Percentiles rank a stretch among this genome's conserved stretches.
Conservation (phyloP, 2,113 vertebrate genomes). For the Stegastes partitus region DNA sequence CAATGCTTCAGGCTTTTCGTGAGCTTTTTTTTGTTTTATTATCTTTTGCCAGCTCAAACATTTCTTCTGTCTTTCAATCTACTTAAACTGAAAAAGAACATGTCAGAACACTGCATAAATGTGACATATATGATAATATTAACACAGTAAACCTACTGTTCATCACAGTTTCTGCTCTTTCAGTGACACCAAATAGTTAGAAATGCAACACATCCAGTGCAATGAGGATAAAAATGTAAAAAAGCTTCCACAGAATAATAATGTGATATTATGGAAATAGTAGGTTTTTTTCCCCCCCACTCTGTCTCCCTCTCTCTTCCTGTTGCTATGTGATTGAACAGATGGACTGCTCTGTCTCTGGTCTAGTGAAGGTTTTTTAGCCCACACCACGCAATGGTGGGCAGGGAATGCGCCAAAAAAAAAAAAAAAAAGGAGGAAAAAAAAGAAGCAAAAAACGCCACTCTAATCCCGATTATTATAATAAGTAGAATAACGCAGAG, state of each 20-base stretch:
- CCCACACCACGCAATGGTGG: constrained; percentile 77
- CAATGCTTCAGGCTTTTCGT: background rate
- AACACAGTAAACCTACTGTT: background rate
- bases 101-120: constrained; percentile 3
- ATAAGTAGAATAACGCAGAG: constrained; percentile 25
- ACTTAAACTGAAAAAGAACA: background rate
- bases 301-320: constrained; percentile 60
- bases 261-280: constrained; percentile 26
- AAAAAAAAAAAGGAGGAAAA: background rate
- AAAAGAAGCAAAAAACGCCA: constrained; percentile 16
- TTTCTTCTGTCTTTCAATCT: background rate
- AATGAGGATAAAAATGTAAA: background rate
- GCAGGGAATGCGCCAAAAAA: constrained; percentile 80
- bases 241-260: background rate
- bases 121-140: background rate
- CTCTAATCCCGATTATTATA: constrained; percentile 53
- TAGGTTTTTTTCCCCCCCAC: constrained; percentile 10
- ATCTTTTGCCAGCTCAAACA: background rate
- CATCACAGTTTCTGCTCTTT: background rate
- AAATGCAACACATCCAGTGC: background rate
- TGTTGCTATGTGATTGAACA: constrained; percentile 84
- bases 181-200: background rate
- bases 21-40: background rate
- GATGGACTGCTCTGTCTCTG: constrained; percentile 79
- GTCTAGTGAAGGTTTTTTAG: constrained; percentile 73